A percentile compares a stretch with the other conserved stretches of the same genome.
phyloP scores from a whole-genome alignment of 2,888 invertebrate species.

The Ornithoptera alexandrae region DNA sequence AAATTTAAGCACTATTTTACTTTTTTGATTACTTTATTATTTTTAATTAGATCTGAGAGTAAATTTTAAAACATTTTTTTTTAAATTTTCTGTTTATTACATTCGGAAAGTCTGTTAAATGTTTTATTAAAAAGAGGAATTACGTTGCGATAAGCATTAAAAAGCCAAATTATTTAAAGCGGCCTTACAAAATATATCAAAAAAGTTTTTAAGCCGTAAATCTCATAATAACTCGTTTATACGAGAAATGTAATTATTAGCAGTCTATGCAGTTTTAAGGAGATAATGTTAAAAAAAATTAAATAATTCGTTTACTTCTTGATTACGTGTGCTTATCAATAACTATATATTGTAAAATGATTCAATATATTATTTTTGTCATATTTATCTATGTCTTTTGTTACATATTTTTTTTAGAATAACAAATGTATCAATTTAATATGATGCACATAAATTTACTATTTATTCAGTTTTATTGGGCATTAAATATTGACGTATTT shows the following conservation, averaged over 20 bases:
- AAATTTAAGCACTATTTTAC: background rate
- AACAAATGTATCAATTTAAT: background rate
- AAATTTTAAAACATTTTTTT: background rate
- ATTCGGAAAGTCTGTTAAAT: background rate
- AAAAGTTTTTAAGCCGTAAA: background rate
- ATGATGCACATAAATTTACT: constrained; percentile 15
- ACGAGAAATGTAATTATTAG: background rate
- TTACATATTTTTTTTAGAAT: background rate
- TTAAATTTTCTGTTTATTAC: background rate
- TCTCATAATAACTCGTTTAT: background rate
- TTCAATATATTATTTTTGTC: background rate
- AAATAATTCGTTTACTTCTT: too few relatives aligned
- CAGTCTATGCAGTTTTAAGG: background rate
- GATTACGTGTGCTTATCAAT: too few relatives aligned
- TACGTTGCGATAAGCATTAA: constrained; percentile 7
- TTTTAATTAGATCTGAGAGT: background rate
- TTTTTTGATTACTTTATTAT: background rate
- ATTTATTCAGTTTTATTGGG: constrained; percentile 15
- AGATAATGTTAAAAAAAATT: background rate
- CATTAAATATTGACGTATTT: constrained; percentile 19
- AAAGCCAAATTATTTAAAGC: constrained; percentile 1
- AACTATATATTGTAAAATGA: too few relatives aligned
- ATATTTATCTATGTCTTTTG: background rate
- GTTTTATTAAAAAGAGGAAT: too few relatives aligned
- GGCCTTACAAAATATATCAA: background rate